A percentile compares a stretch with the other conserved stretches of the same genome.
Conservation (phyloP, 2,797 vertebrate species). For the Bovichtus variegatus region DNA sequence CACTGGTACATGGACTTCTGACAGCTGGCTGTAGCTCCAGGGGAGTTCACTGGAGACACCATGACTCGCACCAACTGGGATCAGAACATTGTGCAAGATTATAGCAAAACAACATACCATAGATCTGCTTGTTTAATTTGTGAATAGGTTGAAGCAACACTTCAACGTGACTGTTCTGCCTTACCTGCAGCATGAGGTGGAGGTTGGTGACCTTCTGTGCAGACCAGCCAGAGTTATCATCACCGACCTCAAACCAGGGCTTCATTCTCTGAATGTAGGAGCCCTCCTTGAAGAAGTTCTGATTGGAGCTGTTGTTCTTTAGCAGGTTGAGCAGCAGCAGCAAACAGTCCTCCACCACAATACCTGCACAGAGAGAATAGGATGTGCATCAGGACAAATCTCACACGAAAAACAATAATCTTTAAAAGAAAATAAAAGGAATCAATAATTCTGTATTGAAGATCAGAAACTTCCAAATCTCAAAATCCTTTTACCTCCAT, state of each 20-base stretch:
- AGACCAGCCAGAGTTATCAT: slow-evolving; percentile 98
- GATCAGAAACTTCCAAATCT: background rate
- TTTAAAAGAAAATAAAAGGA: background rate
- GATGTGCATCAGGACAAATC: background rate
- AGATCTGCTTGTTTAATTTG: background rate
- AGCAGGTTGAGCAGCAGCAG: slow-evolving; percentile 94
- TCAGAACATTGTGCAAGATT: slow-evolving; percentile 2
- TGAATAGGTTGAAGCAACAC: background rate
- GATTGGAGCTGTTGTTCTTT: slow-evolving; percentile 99
- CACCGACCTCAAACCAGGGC: slow-evolving; percentile 98
- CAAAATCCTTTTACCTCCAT: slow-evolving; percentile 89
- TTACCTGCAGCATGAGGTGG: slow-evolving; percentile 98
- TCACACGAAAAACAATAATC: background rate
- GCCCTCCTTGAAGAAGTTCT: slow-evolving; percentile 99
- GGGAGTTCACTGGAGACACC: slow-evolving; percentile 96
- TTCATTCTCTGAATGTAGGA: slow-evolving; percentile 99
- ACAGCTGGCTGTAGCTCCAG: slow-evolving; percentile 94
- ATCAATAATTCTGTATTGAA: background rate
- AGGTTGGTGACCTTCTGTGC: slow-evolving; percentile 99
- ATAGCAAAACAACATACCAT: background rate
- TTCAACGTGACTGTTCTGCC: background rate
- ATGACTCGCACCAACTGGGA: slow-evolving; percentile 93
- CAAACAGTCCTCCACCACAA: slow-evolving; percentile 98
- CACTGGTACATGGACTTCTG: slow-evolving; percentile 98
- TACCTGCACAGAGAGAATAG: slow-evolving; percentile 83